Base-by-base conservation (phyloP, 1,140 invertebrate species). In the Drosophila varians region DNA sequence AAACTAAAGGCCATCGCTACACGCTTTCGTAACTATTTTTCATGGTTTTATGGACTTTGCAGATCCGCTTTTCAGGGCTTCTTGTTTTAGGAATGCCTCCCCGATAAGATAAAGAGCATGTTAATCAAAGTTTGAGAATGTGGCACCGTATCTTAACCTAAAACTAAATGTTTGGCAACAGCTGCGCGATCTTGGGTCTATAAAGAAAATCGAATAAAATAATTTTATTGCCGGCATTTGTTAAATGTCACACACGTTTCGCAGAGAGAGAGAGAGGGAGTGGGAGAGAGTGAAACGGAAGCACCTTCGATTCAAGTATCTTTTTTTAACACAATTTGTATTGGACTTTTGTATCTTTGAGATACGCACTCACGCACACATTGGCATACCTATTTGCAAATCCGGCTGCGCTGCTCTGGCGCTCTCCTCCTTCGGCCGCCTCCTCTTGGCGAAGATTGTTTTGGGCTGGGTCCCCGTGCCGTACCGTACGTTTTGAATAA, bases 11-110 rank as follows among this genome's bases (percentile, higher is more conserved):
- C 36, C n/a, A 4, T 21, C 12, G 65, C 43, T 54, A 53, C 16
- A 60, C 55, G 76, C 66, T 86, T 86, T 84, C 76, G 80, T 84
- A 84, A 84, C 76, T 80, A 53, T 26, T 69, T 40, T 34, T 74
- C 28, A 61, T 28, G 60, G 55, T 14, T 62, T 25, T 6, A 36
- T 12, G 7, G 12, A 12, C 12, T 36, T 43, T 4, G 52, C 11
- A 8, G 19, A 57, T 43, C 57, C n/a, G 16, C 34, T 61, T 26
- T 46, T 46, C 36, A 38, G 12, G 36, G 36, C 12, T 42, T 8
- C 16, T 19, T 19, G 0, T 19, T 42, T 42, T 18, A 2, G 16
- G 14, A 9, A 18, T 18, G 38, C 6, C 62, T 48, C 18, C 56
- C 2, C 60, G 60, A 64, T 64, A 61, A 64, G 60, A 64, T 64